A percentile compares a stretch with the other conserved stretches of the same genome.
phyloP scores from a whole-genome alignment of 2,888 invertebrate genomes.

The Cremastobaeus sp. region DNA sequence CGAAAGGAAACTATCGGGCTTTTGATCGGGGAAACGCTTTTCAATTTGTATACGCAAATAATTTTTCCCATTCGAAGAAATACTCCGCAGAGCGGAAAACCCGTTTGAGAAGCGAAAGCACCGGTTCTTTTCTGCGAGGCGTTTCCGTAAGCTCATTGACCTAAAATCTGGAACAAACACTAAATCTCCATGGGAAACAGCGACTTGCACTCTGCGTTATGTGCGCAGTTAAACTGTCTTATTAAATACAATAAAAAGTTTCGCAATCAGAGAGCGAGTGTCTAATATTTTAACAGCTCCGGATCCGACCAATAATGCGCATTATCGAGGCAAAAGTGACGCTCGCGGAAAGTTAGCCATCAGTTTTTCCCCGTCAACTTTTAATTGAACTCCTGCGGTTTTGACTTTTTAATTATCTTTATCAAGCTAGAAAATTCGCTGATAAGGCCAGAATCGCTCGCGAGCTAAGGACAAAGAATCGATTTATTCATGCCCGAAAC shows the following conservation, averaged over 20 bases:
- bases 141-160: constrained; percentile 35
- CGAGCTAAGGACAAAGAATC: too few species aligned
- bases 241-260: constrained; percentile 50
- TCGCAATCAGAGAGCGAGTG: constrained; percentile 30
- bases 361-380: constrained; percentile 24
- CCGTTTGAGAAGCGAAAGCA: constrained; percentile 6
- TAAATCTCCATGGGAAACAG: constrained; percentile 24
- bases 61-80: too few species aligned
- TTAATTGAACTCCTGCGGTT: constrained; percentile 29
- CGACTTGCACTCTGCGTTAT: constrained; percentile 27
- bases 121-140: constrained; percentile 4
- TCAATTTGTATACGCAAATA: too few species aligned
- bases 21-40: too few species aligned
- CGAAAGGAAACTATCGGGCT: too few species aligned
- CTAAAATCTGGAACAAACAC: constrained; percentile 41
- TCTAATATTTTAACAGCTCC: constrained; percentile 32
- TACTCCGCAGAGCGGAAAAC: background rate
- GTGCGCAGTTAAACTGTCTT: constrained; percentile 41
- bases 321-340: constrained; percentile 35
- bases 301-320: constrained; percentile 33
- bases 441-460: too few species aligned
- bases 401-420: too few species aligned
- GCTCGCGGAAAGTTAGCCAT: constrained; percentile 23
- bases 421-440: too few species aligned
- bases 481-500: too few species aligned